Percentiles rank a stretch among this genome's conserved stretches.
These are phyloP conservation scores for Muscicapa adusta DNA, from an alignment of 2,113 vertebrate species.

Conservation along the genomic window DNA sequence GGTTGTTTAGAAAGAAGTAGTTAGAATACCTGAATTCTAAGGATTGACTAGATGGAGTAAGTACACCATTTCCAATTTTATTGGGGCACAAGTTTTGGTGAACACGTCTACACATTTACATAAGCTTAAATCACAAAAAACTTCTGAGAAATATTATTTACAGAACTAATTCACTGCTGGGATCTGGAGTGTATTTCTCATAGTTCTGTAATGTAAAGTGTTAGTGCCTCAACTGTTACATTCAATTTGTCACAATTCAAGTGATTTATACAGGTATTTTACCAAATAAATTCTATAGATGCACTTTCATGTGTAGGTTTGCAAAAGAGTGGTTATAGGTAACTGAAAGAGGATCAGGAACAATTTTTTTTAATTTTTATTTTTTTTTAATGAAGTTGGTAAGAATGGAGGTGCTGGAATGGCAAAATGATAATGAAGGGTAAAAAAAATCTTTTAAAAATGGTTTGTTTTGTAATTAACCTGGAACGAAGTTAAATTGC, in stretches of 20 bases:
- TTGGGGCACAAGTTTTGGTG: background rate
- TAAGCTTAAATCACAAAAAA: background rate
- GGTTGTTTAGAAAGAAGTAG: rapidly evolving
- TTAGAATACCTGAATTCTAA: background rate
- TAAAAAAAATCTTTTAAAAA: background rate
- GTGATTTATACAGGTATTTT: background rate
- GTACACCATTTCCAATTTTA: background rate
- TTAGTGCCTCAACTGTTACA: background rate
- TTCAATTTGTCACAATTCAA: background rate
- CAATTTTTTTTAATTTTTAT: background rate
- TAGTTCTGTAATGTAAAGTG: background rate
- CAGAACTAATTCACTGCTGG: background rate
- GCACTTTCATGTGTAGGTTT: background rate
- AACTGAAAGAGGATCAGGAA: background rate
- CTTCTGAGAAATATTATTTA: background rate
- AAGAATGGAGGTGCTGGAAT: background rate
- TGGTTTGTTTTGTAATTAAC: background rate
- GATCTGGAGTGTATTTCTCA: background rate
- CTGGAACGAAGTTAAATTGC: background rate
- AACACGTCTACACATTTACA: background rate
- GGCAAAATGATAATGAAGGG: background rate
- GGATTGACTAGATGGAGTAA: background rate
- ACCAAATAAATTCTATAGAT: background rate
- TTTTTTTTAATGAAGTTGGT: background rate
- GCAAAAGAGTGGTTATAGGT: background rate